A percentile compares a stretch with the other conserved stretches of the same genome.
Evolutionary conservation across 1,140 invertebrate species (phyloP).

Genomic region (Diuraphis noxia): DNA sequence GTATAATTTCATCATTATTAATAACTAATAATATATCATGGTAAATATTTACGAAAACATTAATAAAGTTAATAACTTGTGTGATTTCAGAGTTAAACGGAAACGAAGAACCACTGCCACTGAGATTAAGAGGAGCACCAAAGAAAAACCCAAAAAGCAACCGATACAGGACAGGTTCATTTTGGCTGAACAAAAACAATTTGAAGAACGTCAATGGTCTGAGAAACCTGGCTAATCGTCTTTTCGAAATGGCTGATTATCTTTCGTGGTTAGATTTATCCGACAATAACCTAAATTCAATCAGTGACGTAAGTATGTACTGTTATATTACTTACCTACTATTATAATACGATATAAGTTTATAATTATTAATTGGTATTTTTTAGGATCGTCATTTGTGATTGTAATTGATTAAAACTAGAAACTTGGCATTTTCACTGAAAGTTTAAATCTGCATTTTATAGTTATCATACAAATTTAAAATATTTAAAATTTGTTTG

Average conservation of each 20-base stretch:
- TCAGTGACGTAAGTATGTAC: conserved; percentile 39
- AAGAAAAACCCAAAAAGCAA: background rate
- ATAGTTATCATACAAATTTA: too few relatives aligned
- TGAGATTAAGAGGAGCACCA: background rate
- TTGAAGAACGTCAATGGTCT: conserved; percentile 30
- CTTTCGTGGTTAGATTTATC: conserved; percentile 40
- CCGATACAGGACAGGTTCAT: conserved; percentile 21
- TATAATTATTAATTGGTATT: too few relatives aligned
- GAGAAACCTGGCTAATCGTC: background rate
- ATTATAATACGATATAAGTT: too few relatives aligned
- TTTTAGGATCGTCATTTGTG: too few relatives aligned
- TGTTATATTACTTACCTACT: too few relatives aligned
- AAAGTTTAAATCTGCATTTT: too few relatives aligned
- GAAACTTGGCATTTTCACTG: too few relatives aligned
- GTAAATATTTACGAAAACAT: background rate
- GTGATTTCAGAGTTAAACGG: conserved; percentile 3
- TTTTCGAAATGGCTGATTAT: conserved; percentile 2
- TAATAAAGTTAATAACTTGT: background rate
- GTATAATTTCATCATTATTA: background rate
- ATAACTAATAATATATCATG: background rate
- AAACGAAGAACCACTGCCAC: background rate
- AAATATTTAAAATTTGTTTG: too few relatives aligned
- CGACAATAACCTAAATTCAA: background rate
- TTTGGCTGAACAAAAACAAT: conserved; percentile 43
- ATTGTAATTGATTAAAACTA: too few relatives aligned